Base-by-base conservation (phyloP, 2,113 vertebrate species). In the Forbesichthys agassizii region DNA sequence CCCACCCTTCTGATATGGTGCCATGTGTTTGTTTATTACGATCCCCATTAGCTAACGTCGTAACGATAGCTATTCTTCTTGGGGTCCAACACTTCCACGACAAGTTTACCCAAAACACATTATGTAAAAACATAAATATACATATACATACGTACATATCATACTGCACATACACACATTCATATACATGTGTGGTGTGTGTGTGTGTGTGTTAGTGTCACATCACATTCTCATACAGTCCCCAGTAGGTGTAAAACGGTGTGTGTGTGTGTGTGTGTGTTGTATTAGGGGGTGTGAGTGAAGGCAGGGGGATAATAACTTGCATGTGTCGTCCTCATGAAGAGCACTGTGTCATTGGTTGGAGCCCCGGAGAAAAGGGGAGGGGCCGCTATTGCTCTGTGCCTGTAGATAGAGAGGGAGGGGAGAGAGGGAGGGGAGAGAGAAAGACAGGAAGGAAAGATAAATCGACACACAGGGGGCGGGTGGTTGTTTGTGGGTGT, bases 261-360 rank as follows among this genome's bases (percentile, higher is more conserved):
- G 13, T 61, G 33, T 61, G 59, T 10, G 59, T n/a, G 59, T n/a
- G 14, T 18, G 33, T 61, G 59, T 10, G 59, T n/a, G 14, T 18
- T 68, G 47, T 81, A 57, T 57, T 57, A 57, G 11, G 16, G 56
- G 12, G n/a, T 78, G 66, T 59, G 52, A 4, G 56, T 48, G 52
- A 46, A 33, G 11, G 33, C 4, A 54, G 33, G 12, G 10, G 47
- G 27, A 54, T 42, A 42, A 42, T 42, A 42, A n/a, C 13, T 63
- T 16, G 61, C 57, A 12, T 7, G 33, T 61, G 49, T 77, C 51
- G 13, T 6, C 42, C 71, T 64, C 75, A 63, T 75, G 60, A 78
- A 58, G 75, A 72, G 64, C 48, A 69, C 4, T 62, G 65, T 33
- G 48, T 88, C 74, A 92, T 91, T 92, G 91, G 90, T 73, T 90